Base-by-base conservation (phyloP, 2,797 vertebrate species). In the Myotis myotis region DNA sequence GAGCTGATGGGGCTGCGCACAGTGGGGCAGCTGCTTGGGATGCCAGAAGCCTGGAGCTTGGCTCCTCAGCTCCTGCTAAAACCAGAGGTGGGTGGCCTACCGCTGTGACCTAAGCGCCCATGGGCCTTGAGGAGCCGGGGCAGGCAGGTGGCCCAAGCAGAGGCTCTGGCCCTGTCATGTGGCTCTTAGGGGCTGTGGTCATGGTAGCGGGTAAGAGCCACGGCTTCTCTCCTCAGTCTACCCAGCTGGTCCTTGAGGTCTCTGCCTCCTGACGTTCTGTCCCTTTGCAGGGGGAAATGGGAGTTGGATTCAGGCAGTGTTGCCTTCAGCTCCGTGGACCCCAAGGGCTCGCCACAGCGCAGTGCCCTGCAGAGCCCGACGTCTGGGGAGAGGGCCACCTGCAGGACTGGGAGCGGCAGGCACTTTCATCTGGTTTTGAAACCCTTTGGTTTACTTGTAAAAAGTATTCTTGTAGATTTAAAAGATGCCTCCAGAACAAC, bases 21-120 rank as follows among this genome's bases (percentile, higher is more conserved):
- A 66, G n/a, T 17, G n/a, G 64, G 64, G n/a, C 64, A 66, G 64
- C 64, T 66, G n/a, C 64, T 19, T 17, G 64, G n/a, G 16, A 33
- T 36, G n/a, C 8, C n/a, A 20, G 64, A 4, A 9, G 64, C 16
- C 62, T 66, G 62, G 30, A 66, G 62, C 62, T 17, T 19, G 64
- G 64, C 64, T 66, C n/a, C 64, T 19, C 64, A 33, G 64, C 64
- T 33, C 64, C n/a, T 66, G 30, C 64, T 33, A 66, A 33, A n/a
- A 19, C 64, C 64, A 33, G 64, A 16, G 8, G 12, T 6, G 71
- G 13, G 16, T 19, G 80, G 87, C 49, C 80, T 33, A 68, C 36
- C 30, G 0, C 1, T 10, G 36, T 23, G 33, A n/a, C 30, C 15
- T 33, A 3, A 25, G 49, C 64, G 25, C 0, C 1, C 0, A 1